Conservation (phyloP, 2,888 invertebrate species). For the Cinara cedri region DNA sequence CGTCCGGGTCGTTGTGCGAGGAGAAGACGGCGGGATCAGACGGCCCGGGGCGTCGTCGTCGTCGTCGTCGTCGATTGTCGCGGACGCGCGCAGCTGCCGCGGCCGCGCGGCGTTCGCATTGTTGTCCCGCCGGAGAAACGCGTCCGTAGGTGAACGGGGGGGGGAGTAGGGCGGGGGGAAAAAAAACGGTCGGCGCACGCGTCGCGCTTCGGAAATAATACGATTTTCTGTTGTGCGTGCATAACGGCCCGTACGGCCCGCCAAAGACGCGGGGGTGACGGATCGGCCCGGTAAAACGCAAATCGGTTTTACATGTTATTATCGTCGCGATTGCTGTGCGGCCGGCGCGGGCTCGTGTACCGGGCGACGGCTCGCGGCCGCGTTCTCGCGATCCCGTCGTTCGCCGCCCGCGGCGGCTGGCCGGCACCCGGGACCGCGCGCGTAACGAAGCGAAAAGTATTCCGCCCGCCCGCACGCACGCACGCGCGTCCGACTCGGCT, state of each 20-base stretch:
- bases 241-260: slow-evolving; percentile 11
- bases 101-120: neutral
- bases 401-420: too few species aligned
- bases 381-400: too few species aligned
- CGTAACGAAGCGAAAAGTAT: too few species aligned
- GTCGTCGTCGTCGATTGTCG: slow-evolving; percentile 51
- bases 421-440: too few species aligned
- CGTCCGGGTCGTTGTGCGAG: slow-evolving; percentile 52
- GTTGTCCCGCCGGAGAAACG: neutral
- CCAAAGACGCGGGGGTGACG: slow-evolving; percentile 7
- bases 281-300: slow-evolving; percentile 27
- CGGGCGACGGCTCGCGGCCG: too few species aligned
- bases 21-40: too few species aligned
- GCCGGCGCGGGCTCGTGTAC: too few species aligned
- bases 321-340: too few species aligned
- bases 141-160: neutral
- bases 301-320: too few species aligned
- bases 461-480: too few species aligned
- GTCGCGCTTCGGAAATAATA: slow-evolving; percentile 38
- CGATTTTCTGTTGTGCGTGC: slow-evolving; percentile 42
- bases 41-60: too few species aligned
- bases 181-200: slow-evolving; percentile 51
- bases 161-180: neutral
- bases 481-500: too few species aligned
- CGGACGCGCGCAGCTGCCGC: slow-evolving; percentile 12